Evolutionary conservation across 2,113 vertebrate species (phyloP).

Genomic region (Labeo rohita): DNA sequence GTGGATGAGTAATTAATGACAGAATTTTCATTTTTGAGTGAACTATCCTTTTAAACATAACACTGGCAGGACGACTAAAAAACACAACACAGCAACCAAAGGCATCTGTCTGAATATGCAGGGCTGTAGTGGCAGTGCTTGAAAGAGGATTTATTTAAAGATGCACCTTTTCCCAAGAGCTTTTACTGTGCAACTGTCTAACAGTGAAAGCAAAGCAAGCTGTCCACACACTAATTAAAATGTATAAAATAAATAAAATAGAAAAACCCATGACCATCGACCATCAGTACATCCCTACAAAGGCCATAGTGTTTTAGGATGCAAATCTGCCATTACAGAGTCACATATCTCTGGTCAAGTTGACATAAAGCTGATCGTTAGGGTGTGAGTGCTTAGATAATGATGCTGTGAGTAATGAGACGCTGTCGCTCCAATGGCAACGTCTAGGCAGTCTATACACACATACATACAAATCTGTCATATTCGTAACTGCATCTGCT

Average conservation of each 20-base stretch:
- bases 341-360: conserved; percentile 50
- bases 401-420: conserved; percentile 65
- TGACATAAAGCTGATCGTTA: conserved; percentile 58
- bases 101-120: background rate
- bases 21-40: too few relatives aligned
- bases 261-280: background rate
- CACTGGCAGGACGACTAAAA: background rate
- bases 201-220: background rate
- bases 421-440: conserved; percentile 45
- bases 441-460: conserved; percentile 2
- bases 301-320: conserved; percentile 2
- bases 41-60: too few relatives aligned
- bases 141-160: background rate
- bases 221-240: background rate
- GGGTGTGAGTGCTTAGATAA: conserved; percentile 62
- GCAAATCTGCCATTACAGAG: conserved; percentile 57
- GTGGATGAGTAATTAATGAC: too few relatives aligned
- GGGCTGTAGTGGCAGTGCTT: background rate
- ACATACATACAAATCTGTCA: background rate
- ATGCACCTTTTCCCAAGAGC: background rate
- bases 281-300: background rate
- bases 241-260: background rate
- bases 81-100: background rate
- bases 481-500: background rate
- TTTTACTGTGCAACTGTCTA: background rate